Evolutionary conservation across 2,888 invertebrate genomes (phyloP).

Genomic region (Galeruca laticollis): DNA sequence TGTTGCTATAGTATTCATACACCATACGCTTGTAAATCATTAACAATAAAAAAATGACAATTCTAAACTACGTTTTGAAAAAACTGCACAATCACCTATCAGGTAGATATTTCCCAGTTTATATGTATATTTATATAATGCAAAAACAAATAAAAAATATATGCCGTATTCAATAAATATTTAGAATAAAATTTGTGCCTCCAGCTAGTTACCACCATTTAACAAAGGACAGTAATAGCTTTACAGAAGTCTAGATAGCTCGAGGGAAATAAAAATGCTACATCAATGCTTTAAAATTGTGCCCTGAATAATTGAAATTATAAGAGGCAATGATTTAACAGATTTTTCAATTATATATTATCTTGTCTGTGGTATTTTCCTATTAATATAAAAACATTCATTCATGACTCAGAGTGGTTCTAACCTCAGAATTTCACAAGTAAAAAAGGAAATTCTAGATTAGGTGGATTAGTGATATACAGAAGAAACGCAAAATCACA

Average conservation of each 20-base stretch:
- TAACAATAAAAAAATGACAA: slow-evolving; percentile 64
- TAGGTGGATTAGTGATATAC: slow-evolving; percentile 53
- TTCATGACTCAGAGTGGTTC: slow-evolving; percentile 49
- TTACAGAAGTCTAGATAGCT: slow-evolving; percentile 45
- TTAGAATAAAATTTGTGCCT: slow-evolving; percentile 53
- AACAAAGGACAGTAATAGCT: slow-evolving; percentile 36
- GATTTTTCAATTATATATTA: slow-evolving; percentile 53
- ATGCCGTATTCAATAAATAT: slow-evolving; percentile 49
- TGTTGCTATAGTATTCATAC: slow-evolving; percentile 65
- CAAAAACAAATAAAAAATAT: slow-evolving; percentile 45
- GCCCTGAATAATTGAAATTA: slow-evolving; percentile 53
- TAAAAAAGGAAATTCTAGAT: slow-evolving; percentile 44
- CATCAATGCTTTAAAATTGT: slow-evolving; percentile 49
- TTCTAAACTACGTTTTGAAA: slow-evolving; percentile 62
- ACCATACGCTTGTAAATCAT: slow-evolving; percentile 63
- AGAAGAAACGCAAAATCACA: slow-evolving; percentile 44
- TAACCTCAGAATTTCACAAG: slow-evolving; percentile 45
- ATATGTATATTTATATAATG: slow-evolving; percentile 37
- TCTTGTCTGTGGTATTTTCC: slow-evolving; percentile 56
- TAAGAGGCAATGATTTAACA: slow-evolving; percentile 47
- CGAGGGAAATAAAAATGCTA: slow-evolving; percentile 42
- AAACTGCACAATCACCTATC: slow-evolving; percentile 50
- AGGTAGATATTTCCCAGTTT: slow-evolving; percentile 43
- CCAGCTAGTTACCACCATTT: slow-evolving; percentile 30
- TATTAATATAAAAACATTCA: slow-evolving; percentile 60